Evolutionary conservation across 1,140 invertebrate species (phyloP).

Genomic region (Drosophila subobscura): DNA sequence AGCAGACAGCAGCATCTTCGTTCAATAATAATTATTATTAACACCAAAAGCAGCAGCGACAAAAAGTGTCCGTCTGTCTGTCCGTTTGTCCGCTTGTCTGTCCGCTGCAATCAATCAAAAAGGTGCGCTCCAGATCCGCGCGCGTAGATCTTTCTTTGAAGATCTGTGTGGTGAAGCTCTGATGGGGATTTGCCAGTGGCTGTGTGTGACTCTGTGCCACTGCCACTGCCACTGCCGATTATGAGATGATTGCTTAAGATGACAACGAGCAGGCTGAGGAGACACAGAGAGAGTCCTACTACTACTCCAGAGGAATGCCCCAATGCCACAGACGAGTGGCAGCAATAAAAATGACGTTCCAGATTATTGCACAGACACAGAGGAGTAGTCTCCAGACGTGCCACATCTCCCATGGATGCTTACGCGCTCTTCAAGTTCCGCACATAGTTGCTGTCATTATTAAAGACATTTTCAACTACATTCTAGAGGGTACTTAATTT

Average conservation of each 20-base stretch:
- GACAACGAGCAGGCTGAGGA: constrained; percentile 69
- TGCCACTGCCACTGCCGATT: constrained; percentile 72
- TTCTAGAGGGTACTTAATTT: constrained; percentile 82
- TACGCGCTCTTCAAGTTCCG: constrained; percentile 82
- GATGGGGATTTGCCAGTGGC: constrained; percentile 50
- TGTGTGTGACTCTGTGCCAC: neutral
- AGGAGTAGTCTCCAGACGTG: constrained; percentile 31
- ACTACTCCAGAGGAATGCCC: constrained; percentile 56
- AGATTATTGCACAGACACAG: constrained; percentile 71
- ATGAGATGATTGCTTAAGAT: constrained; percentile 82
- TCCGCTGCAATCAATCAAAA: constrained; percentile 76
- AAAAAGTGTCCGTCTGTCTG: constrained; percentile 40
- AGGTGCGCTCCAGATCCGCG: constrained; percentile 71
- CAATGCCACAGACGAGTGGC: constrained; percentile 67
- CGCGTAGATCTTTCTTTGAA: constrained; percentile 70
- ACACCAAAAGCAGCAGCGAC: constrained; percentile 71
- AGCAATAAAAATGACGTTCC: constrained; percentile 83
- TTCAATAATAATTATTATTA: constrained; percentile 79
- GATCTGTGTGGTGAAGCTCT: constrained; percentile 42
- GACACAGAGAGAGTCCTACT: constrained; percentile 2
- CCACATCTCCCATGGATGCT: constrained; percentile 73
- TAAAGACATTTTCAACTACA: constrained; percentile 83
- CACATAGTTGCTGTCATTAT: constrained; percentile 83
- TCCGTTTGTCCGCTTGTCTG: neutral
- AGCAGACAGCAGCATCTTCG: constrained; percentile 31